phyloP scores from a whole-genome alignment of 2,888 invertebrate species.

The Physocephala rufipes region DNA sequence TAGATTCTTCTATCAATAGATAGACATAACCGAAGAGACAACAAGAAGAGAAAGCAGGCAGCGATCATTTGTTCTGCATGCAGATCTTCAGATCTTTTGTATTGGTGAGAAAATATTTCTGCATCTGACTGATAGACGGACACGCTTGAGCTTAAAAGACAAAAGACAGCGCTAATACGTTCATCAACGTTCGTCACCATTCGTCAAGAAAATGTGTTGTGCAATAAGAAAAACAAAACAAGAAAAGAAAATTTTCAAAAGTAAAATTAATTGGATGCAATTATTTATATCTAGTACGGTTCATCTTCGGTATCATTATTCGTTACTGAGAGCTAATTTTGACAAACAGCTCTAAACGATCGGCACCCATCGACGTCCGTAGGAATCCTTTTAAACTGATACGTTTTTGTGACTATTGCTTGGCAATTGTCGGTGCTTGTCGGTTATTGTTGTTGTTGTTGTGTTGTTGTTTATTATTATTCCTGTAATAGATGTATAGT shows the following conservation, averaged over 20 bases:
- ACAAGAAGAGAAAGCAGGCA: too few species aligned
- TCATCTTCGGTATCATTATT: background rate
- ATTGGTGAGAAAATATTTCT: conserved; percentile 29
- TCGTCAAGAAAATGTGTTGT: background rate
- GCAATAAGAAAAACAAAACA: conserved; percentile 21
- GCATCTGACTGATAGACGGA: background rate
- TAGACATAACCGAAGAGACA: too few species aligned
- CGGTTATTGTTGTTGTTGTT: conserved; percentile 2
- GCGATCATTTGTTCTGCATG: conserved; percentile 30
- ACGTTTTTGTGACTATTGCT: too few species aligned
- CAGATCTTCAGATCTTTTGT: conserved; percentile 44
- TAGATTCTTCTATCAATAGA: too few species aligned
- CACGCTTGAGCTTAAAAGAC: conserved; percentile 9
- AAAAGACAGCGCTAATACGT: conserved; percentile 17
- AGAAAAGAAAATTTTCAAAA: conserved; percentile 15
- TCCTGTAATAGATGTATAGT: conserved; percentile 14
- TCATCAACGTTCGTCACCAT: conserved; percentile 11
- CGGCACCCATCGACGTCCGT: background rate
- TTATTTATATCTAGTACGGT: conserved; percentile 52
- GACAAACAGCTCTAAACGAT: background rate
- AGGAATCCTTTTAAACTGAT: background rate
- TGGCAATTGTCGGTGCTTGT: background rate
- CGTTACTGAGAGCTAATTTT: background rate
- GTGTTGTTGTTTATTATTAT: background rate
- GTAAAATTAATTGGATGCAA: conserved; percentile 54